Percentiles rank a stretch among this genome's conserved stretches.
These are phyloP conservation scores for Scleropages formosus DNA, from an alignment of 2,797 vertebrate genomes.

Conservation along the genomic window DNA sequence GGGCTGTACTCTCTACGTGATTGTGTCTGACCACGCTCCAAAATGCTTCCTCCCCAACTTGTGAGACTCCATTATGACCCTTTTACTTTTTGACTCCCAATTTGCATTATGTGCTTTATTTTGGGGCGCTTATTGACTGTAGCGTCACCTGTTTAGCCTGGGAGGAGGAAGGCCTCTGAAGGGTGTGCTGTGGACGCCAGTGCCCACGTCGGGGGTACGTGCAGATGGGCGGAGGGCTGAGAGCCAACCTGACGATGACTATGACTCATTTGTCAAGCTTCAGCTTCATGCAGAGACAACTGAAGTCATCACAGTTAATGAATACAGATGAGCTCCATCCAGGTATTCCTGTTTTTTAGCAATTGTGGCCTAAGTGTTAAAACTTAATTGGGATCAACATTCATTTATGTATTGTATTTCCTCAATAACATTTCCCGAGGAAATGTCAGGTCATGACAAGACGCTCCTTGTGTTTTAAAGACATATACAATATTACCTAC, in stretches of 20 bases:
- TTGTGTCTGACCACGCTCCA: not conserved
- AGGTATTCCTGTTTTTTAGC: not conserved
- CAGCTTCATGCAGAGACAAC: conserved; percentile 47
- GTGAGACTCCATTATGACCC: not conserved
- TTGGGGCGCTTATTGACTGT: not conserved
- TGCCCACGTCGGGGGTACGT: conserved; percentile 37
- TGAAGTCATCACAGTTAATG: conserved; percentile 38
- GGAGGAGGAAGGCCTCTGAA: not conserved
- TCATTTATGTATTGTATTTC: not conserved
- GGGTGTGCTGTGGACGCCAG: not conserved
- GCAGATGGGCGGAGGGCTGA: conserved; percentile 65
- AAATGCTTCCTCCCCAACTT: not conserved
- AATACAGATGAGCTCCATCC: not conserved
- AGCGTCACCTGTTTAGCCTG: not conserved
- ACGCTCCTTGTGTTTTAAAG: no score
- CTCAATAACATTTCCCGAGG: no score
- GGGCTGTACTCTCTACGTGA: not conserved
- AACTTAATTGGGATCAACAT: not conserved
- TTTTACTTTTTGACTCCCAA: not conserved
- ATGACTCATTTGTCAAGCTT: conserved; percentile 58
- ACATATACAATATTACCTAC: no score
- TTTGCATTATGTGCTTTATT: not conserved
- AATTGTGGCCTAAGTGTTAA: not conserved
- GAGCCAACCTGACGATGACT: conserved; percentile 51
- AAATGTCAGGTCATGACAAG: no score